These are phyloP conservation scores for Podabrus alpinus DNA, from an alignment of 2,888 invertebrate genomes.

Conservation along the genomic window DNA sequence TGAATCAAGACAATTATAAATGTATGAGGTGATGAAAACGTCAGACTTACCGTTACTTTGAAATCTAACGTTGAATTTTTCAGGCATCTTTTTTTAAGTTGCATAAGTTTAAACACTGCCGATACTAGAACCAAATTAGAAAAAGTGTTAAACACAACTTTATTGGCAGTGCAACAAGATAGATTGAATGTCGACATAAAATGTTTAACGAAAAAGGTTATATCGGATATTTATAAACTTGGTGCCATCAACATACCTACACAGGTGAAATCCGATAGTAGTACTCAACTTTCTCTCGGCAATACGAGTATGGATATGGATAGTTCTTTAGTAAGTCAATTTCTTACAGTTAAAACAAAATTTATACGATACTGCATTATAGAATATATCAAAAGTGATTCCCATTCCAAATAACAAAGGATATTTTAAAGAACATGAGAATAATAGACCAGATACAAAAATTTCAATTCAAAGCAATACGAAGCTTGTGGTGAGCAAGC, in stretches of 20 bases:
- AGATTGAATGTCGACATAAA: slow-evolving; percentile 55
- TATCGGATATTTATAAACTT: slow-evolving; percentile 56
- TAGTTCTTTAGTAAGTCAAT: neutral
- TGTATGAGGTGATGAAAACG: slow-evolving; percentile 56
- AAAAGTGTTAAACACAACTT: slow-evolving; percentile 62
- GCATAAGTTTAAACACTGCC: slow-evolving; percentile 69
- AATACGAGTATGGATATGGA: neutral
- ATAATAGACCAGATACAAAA: neutral
- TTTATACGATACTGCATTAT: neutral
- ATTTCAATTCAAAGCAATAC: slow-evolving; percentile 52
- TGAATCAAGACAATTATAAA: slow-evolving; percentile 59
- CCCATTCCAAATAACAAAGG: neutral
- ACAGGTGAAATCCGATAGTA: slow-evolving; percentile 5
- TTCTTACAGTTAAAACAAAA: neutral
- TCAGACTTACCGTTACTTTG: neutral
- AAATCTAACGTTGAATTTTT: slow-evolving; percentile 24
- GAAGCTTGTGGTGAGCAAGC: slow-evolving; percentile 62
- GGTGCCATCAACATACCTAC: slow-evolving; percentile 52
- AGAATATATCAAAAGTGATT: neutral
- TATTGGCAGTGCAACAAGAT: slow-evolving; percentile 69
- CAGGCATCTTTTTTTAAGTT: slow-evolving; percentile 68
- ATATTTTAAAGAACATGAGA: neutral
- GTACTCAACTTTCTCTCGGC: neutral
- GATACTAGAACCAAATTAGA: slow-evolving; percentile 59
- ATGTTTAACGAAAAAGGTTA: slow-evolving; percentile 54